Conservation (phyloP, 2,888 invertebrate species). For the Diarsia dahlii region DNA sequence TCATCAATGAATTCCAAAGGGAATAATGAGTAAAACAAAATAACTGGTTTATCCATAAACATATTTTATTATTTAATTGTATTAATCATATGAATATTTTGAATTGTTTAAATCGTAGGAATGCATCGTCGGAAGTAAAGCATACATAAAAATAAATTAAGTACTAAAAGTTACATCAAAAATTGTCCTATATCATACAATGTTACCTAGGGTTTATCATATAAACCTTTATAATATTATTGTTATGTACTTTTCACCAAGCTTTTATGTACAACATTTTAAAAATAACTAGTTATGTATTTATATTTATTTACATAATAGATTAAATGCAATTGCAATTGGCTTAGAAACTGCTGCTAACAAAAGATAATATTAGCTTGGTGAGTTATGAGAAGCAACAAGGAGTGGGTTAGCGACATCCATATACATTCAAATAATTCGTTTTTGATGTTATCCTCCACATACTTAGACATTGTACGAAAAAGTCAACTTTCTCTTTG, state of each 20-base stretch:
- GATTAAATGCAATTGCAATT: slow-evolving; percentile 78
- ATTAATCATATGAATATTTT: slow-evolving; percentile 81
- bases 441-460: slow-evolving; percentile 13
- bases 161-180: slow-evolving; percentile 84
- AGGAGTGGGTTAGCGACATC: slow-evolving; percentile 27
- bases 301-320: slow-evolving; percentile 73
- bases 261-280: slow-evolving; percentile 80
- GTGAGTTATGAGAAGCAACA: slow-evolving; percentile 59
- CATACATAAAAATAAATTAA: slow-evolving; percentile 87
- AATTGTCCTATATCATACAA: slow-evolving; percentile 81
- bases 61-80: slow-evolving; percentile 81
- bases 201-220: slow-evolving; percentile 83
- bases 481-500: slow-evolving; percentile 33
- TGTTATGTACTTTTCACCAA: slow-evolving; percentile 81
- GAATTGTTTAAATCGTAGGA: slow-evolving; percentile 87
- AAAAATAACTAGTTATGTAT: slow-evolving; percentile 66
- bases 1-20: background rate
- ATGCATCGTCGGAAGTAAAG: slow-evolving; percentile 85
- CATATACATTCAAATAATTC: background rate
- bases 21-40: slow-evolving; percentile 54
- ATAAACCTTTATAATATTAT: slow-evolving; percentile 81
- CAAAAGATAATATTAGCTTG: slow-evolving; percentile 57
- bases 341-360: slow-evolving; percentile 59
- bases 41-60: slow-evolving; percentile 78
- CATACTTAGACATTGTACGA: slow-evolving; percentile 31